phyloP scores from a whole-genome alignment of 2,888 invertebrate species.

The Apodemia duryi region DNA sequence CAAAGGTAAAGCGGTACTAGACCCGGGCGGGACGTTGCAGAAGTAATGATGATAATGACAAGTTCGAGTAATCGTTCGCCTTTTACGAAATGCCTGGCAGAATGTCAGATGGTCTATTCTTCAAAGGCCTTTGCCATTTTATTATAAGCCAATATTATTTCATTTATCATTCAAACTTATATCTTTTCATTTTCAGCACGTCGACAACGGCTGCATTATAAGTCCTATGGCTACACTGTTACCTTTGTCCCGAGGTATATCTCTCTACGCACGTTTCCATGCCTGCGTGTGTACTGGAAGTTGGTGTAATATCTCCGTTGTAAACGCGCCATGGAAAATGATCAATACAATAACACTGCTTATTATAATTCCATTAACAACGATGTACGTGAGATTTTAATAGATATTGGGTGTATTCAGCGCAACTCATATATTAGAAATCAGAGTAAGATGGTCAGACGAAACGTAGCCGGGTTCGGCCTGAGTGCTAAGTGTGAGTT shows the following conservation, averaged over 20 bases:
- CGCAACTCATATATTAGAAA: too few species aligned
- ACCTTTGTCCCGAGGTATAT: constrained; percentile 56
- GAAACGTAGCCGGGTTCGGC: too few species aligned
- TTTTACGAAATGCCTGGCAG: too few species aligned
- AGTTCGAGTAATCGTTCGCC: too few species aligned
- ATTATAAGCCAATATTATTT: too few species aligned
- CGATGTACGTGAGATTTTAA: neutral
- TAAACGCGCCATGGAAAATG: neutral
- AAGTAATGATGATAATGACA: too few species aligned
- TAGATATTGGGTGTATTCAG: neutral
- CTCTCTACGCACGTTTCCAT: constrained; percentile 59
- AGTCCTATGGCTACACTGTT: constrained; percentile 58
- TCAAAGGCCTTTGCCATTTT: too few species aligned
- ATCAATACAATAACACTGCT: neutral
- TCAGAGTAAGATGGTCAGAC: too few species aligned
- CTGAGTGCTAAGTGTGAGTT: too few species aligned
- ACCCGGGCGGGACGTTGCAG: too few species aligned
- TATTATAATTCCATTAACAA: neutral
- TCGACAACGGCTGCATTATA: constrained; percentile 54
- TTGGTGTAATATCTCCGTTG: constrained; percentile 46
- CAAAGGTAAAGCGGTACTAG: too few species aligned
- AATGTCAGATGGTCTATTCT: too few species aligned
- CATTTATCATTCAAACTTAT: neutral
- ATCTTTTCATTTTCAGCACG: constrained; percentile 39
- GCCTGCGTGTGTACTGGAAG: constrained; percentile 58